Evolutionary conservation across 92 coral and sea anemone species (phyloP), one percentile per base, ranked within the genome.

Genomic region (Porites cylindrica): DNA sequence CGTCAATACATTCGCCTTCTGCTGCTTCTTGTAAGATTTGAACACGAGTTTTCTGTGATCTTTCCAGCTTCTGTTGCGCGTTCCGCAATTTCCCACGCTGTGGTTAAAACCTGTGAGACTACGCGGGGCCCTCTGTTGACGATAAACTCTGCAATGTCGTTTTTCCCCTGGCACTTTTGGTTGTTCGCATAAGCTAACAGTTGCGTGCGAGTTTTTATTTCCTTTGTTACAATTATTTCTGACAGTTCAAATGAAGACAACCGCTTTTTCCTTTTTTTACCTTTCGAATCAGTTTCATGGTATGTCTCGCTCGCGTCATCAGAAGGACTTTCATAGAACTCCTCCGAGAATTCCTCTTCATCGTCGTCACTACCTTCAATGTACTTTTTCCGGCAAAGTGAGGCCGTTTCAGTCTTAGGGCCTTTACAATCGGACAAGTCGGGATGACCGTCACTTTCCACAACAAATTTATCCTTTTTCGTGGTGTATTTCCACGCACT

Each of bases 131-230:
- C 90, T 18, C 87, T 19, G 82, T 85, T 85, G 16, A 90, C 85
- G 12, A 90, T 74, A 63, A 90, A 90, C 62, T 90, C 90, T 1
- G 90, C 93, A n/a, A 90, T 69, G 47, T 90, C 88, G 17, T 64
- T 20, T 47, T 86, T 90, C 1, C 90, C 88, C 51, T 90, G 84
- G 56, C 23, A 14, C 26, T 76, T 84, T 32, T 89, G 92, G 52
- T 67, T 52, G 24, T 78, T 78, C 11, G 93, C 93, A 24, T 86
- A 69, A 10, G 93, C 93, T 7, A 90, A 81, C 65, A 85, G 21
- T 68, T 86, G 84, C 1, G 84, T 80, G 24, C 79, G 47, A 7
- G 93, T 68, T 69, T 70, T 75, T 4, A 85, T 75, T 43, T 63
- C 77, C 38, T 74, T 90, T 66, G 7, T 62, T 53, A 76, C 70